Evolutionary conservation across 2,113 vertebrate species (phyloP), one percentile per base, ranked within the genome.

Genomic region (Arenaria interpres): DNA sequence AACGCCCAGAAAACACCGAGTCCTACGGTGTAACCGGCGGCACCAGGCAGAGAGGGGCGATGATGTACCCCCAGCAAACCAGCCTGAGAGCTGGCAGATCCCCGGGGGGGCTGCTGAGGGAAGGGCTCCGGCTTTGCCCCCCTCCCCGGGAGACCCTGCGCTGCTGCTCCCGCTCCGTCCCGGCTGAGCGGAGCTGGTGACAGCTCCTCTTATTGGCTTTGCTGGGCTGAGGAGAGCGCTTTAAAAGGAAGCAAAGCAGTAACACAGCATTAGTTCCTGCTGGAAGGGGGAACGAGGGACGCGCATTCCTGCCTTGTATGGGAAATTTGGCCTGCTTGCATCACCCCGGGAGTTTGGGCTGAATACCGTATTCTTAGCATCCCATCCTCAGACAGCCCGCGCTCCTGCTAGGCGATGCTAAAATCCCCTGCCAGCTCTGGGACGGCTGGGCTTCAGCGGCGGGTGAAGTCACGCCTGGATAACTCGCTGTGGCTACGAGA

Each of bases 231-330:
- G 12, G 41, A 90, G 71, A 96, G 95, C 54, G 1, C 96, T 96
- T 94, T 93, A 96, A 97, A 96, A 97, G 91, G 96, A 96, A 96
- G 93, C 92, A 77, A 22, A 93, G 88, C 93, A 85, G 83, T 8
- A 76, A 45, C 83, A 59, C 4, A 19, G 67, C 82, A 2, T 63
- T 46, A 37, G 78, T 80, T 92, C 92, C 84, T 63, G 72, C 92
- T 94, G 93, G 78, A 94, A 89, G 90, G 43, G 91, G 46, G 90
- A 57, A 85, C 0, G 12, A 64, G 84, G 14, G 82, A 74, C 32
- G 4, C 32, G 21, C 71, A 10, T 59, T 67, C 63, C 90, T 85
- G 92, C 95, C 95, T 97, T 94, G 93, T 94, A 95, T 96, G 96
- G 93, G 88, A 96, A 96, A 95, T 96, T 3, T 74, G 92, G 78